Evolutionary conservation across 1,140 invertebrate species (phyloP).

Genomic region (Amyelois transitella): DNA sequence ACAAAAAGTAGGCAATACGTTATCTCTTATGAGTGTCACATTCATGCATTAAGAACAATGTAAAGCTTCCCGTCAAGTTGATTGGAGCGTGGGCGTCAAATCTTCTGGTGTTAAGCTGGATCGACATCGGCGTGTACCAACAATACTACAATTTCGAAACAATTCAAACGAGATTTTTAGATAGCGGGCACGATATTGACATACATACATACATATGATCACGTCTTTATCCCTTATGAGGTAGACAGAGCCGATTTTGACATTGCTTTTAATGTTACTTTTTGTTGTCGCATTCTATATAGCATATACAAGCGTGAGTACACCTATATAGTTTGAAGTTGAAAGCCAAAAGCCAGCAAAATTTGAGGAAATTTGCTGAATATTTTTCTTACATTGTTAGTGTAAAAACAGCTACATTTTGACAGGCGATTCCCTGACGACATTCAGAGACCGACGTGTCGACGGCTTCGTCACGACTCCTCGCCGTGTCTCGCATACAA

Average conservation of each 20-base stretch:
- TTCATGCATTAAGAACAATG: conserved; percentile 31
- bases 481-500: conserved; percentile 23
- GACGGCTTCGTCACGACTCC: background rate
- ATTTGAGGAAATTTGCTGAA: no score
- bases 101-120: conserved; percentile 9
- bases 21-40: conserved; percentile 28
- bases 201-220: no score
- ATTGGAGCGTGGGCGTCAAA: conserved; percentile 43
- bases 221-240: background rate
- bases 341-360: no score
- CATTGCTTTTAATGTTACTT: no score
- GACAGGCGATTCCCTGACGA: conserved; percentile 12
- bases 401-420: no score
- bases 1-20: conserved; percentile 14
- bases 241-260: no score
- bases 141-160: background rate
- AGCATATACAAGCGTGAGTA: no score
- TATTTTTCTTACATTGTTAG: no score
- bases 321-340: no score
- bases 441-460: conserved; percentile 4
- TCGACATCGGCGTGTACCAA: background rate
- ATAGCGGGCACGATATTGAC: background rate
- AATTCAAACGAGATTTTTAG: background rate
- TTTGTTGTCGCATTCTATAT: no score
- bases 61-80: conserved; percentile 36